These are phyloP conservation scores for Sphaerodactylus townsendi DNA, from an alignment of 2,113 vertebrate genomes.

Conservation along the genomic window DNA sequence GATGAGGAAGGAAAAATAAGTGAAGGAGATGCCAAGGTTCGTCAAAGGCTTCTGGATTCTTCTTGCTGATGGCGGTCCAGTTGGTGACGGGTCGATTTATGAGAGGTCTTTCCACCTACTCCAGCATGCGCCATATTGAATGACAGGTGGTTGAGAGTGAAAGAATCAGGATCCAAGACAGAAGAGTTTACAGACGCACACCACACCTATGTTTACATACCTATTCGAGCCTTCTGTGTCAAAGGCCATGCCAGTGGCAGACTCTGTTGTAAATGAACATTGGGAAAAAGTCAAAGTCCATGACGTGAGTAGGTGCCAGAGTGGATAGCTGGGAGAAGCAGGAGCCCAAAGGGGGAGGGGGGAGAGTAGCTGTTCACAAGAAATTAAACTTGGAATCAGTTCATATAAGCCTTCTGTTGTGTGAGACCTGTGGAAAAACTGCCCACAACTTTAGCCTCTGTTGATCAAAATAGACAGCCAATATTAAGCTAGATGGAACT, in stretches of 20 bases:
- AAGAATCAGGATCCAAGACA: fast-evolving
- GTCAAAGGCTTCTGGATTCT: conserved; percentile 75
- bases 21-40: conserved; percentile 67
- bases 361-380: fast-evolving
- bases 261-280: background rate
- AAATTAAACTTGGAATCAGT: background rate
- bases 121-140: fast-evolving
- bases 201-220: background rate
- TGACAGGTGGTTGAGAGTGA: background rate
- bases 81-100: fast-evolving
- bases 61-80: conserved; percentile 62
- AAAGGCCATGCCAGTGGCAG: background rate
- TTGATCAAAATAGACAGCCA: background rate
- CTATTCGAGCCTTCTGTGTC: fast-evolving
- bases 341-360: background rate
- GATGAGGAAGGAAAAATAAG: background rate
- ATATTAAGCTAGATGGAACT: background rate
- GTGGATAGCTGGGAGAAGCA: background rate
- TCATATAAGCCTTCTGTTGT: too few relatives aligned
- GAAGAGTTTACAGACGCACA: conserved; percentile 35
- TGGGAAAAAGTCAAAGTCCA: background rate
- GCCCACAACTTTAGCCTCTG: too few relatives aligned
- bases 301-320: background rate
- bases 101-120: background rate
- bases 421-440: too few relatives aligned